Evolutionary conservation across 1,140 invertebrate genomes (phyloP).

Genomic region (Cheumatopsyche charites): DNA sequence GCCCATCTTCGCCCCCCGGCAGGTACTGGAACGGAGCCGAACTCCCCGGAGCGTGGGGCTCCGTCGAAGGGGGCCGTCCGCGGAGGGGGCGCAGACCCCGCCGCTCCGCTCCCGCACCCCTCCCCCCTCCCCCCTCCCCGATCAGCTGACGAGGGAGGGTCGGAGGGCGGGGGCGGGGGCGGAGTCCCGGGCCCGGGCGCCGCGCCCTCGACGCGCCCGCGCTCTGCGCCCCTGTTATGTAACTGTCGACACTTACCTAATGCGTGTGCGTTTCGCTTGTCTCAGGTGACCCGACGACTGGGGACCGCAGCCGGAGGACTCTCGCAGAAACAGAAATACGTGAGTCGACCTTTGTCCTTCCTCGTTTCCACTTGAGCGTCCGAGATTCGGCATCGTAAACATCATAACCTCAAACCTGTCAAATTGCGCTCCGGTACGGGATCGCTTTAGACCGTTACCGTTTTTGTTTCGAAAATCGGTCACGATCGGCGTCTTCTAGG

Average conservation of each 20-base stretch:
- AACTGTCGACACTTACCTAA: slow-evolving; percentile 50
- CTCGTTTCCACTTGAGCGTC: background rate
- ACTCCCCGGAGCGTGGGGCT: background rate
- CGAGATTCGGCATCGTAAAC: background rate
- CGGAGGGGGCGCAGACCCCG: background rate
- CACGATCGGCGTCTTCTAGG: too few relatives aligned
- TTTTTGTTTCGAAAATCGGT: too few relatives aligned
- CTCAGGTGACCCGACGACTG: slow-evolving; percentile 68
- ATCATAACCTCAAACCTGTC: slow-evolving; percentile 14
- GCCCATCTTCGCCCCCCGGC: slow-evolving; percentile 48
- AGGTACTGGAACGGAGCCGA: slow-evolving; percentile 5
- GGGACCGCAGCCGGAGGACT: slow-evolving; percentile 72
- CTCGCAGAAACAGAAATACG: slow-evolving; percentile 75
- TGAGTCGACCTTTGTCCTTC: slow-evolving; percentile 58
- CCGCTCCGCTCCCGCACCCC: background rate
- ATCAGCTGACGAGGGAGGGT: too few relatives aligned
- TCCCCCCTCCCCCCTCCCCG: background rate
- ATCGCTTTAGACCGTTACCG: too few relatives aligned
- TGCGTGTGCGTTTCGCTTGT: slow-evolving; percentile 50
- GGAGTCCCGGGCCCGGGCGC: background rate
- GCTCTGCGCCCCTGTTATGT: background rate
- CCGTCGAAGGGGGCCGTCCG: background rate
- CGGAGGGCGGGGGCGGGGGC: too few relatives aligned
- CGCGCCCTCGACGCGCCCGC: background rate
- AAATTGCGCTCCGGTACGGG: background rate